Evolutionary conservation across 2,797 vertebrate genomes (phyloP), one percentile per base, ranked within the genome.

Genomic region (Characodon lateralis): DNA sequence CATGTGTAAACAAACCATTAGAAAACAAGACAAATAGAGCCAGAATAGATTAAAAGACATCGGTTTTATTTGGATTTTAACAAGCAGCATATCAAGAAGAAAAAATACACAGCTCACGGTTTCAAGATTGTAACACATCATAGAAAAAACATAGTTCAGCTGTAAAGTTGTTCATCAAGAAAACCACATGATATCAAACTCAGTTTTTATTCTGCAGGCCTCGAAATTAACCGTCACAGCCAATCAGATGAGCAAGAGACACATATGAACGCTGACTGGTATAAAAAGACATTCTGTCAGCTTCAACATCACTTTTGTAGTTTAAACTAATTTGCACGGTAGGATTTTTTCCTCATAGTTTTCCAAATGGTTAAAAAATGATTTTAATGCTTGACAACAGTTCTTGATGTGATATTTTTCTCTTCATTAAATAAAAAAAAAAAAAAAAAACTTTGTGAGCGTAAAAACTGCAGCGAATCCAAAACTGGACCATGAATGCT

Each of bases 121-220:
- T 82, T 85, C 53, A 81, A 89, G 50, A 89, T 75, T 74, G 68
- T 63, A 85, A 91, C 89, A 74, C 22, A 46, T 14, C 86, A 86
- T 87, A 88, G 91, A 92, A 86, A 84, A 92, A 90, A 91, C 84
- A 91, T 87, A 73, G 79, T 63, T 80, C 28, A 9, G 73, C 71
- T 92, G 93, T 94, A 94, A 95, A 95, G 91, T 72, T 87, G 72
- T 85, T 90, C 75, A 86, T 88, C 81, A 87, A 83, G 82, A 89
- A 35, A 83, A 78, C 51, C 28, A 83, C 87, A 88, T 81, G 79
- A 84, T 86, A 65, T 65, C 59, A 63, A 83, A 88, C 76, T 77
- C 71, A 66, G 78, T 50, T 81, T 88, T 83, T 66, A 53, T n/a
- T 75, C 79, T 20, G 41, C 24, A 58, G 80, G 80, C 66, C 20